A percentile compares a stretch with the other conserved stretches of the same genome.
Conservation (phyloP, 2,888 invertebrate species). For the Parasteatoda lunata region DNA sequence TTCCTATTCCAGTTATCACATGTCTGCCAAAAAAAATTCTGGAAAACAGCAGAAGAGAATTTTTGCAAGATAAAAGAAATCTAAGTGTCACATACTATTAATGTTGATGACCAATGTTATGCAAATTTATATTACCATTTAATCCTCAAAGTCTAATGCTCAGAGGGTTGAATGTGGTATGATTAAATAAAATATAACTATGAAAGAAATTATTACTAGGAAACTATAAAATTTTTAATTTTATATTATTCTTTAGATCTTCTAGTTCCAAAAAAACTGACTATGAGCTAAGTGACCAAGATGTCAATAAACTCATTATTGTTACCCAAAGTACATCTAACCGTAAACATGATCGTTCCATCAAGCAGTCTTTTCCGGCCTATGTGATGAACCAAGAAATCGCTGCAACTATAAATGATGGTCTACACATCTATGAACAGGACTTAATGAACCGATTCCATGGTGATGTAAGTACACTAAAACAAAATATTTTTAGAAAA, state of each 20-base stretch:
- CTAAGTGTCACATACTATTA: too few relatives aligned
- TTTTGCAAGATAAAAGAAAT: too few relatives aligned
- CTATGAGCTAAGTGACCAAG: slow-evolving; percentile 91
- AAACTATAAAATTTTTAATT: not conserved
- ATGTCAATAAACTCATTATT: slow-evolving; percentile 94
- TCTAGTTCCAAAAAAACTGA: slow-evolving; percentile 78
- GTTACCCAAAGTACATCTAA: slow-evolving; percentile 73
- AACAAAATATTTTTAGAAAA: too few relatives aligned
- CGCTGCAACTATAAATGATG: slow-evolving; percentile 96
- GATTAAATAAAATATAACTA: too few relatives aligned
- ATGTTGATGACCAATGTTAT: too few relatives aligned
- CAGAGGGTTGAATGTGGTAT: too few relatives aligned
- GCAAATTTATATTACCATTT: too few relatives aligned
- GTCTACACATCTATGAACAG: slow-evolving; percentile 96
- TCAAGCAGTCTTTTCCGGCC: slow-evolving; percentile 31
- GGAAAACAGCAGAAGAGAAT: too few relatives aligned
- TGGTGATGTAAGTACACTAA: slow-evolving; percentile 39
- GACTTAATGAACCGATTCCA: slow-evolving; percentile 78
- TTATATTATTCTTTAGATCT: not conserved
- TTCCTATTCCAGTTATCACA: too few relatives aligned
- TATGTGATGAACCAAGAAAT: slow-evolving; percentile 88
- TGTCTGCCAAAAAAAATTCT: too few relatives aligned
- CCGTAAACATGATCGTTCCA: slow-evolving; percentile 47
- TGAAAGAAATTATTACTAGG: too few relatives aligned
- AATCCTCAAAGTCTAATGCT: too few relatives aligned